Conservation (phyloP, 2,113 vertebrate species). For the Pluvialis apricaria region DNA sequence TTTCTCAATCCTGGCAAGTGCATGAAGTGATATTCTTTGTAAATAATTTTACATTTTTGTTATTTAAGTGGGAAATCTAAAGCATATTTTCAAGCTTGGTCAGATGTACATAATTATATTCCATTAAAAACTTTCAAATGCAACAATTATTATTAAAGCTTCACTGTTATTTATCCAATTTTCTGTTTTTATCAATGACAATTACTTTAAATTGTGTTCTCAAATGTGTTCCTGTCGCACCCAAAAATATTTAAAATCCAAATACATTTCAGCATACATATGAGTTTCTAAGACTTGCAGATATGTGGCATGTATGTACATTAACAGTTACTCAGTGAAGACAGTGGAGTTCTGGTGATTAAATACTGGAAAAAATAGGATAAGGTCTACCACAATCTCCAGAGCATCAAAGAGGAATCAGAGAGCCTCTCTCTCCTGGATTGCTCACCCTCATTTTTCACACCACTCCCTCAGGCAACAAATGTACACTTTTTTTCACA, state of each 20-base stretch:
- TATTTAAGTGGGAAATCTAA: neutral
- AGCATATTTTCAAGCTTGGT: neutral
- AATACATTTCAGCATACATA: neutral
- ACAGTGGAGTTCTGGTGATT: neutral
- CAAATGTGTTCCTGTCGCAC: neutral
- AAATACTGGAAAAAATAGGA: neutral
- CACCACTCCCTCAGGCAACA: neutral
- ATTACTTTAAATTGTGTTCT: neutral
- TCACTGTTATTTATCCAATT: constrained; percentile 5
- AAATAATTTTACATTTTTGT: neutral
- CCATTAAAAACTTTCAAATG: neutral
- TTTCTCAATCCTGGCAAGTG: neutral
- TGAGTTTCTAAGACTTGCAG: neutral
- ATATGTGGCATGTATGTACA: neutral
- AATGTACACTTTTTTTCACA: neutral
- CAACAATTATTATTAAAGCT: neutral
- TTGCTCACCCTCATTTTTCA: neutral
- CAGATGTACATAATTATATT: neutral
- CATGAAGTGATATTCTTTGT: neutral
- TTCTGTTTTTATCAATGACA: neutral
- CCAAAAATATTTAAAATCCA: neutral
- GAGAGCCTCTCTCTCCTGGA: neutral
- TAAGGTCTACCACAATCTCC: neutral
- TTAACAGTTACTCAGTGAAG: neutral
- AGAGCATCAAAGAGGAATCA: neutral